These are phyloP conservation scores for Exocentrus adspersus DNA, from an alignment of 2,888 invertebrate genomes.

Conservation along the genomic window DNA sequence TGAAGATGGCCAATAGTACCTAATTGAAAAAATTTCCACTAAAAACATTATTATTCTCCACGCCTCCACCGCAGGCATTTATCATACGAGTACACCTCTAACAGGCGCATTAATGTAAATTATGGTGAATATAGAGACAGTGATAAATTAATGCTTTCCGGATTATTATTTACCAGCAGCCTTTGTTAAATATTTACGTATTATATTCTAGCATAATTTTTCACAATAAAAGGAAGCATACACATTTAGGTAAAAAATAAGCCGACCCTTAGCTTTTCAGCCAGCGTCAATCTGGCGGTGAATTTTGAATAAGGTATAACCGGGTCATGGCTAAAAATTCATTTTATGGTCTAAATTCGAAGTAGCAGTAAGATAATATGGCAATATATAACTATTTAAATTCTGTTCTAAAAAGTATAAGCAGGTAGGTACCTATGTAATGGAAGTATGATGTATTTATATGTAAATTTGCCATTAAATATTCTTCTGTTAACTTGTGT, in stretches of 20 bases:
- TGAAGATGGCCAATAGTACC: not conserved
- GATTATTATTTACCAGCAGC: constrained; percentile 4
- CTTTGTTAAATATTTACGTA: not conserved
- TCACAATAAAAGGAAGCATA: not conserved
- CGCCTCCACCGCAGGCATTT: not conserved
- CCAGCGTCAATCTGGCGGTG: too few species aligned
- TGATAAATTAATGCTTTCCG: constrained; percentile 8
- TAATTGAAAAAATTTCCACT: not conserved
- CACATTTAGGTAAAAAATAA: too few species aligned
- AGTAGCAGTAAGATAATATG: too few species aligned
- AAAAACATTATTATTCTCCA: not conserved
- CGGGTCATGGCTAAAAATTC: too few species aligned
- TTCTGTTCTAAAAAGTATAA: not conserved
- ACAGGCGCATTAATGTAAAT: not conserved
- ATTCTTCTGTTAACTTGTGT: too few species aligned
- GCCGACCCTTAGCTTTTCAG: too few species aligned
- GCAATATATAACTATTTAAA: too few species aligned
- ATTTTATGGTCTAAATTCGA: too few species aligned
- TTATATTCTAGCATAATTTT: not conserved
- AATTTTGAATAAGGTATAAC: too few species aligned
- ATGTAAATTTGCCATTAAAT: too few species aligned
- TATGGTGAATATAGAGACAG: constrained; percentile 5
- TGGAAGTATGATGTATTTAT: too few species aligned
- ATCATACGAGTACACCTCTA: not conserved
- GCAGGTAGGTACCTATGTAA: too few species aligned